Evolutionary conservation across 2,888 invertebrate species (phyloP).

Genomic region (Metalampra italica): DNA sequence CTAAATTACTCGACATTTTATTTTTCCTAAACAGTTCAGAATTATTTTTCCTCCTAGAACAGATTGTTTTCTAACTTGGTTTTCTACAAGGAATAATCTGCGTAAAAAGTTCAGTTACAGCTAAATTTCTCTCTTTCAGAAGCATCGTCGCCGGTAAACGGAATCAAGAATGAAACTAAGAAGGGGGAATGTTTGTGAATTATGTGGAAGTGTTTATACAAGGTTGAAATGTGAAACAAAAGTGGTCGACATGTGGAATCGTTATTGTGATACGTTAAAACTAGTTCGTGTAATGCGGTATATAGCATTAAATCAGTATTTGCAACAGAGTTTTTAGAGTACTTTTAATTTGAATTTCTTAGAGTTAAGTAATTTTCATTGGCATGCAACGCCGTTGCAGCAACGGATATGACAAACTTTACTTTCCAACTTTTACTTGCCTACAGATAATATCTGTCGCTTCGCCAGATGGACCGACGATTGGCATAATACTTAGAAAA

Average conservation of each 20-base stretch:
- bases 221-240: constrained; percentile 2
- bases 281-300: constrained; percentile 11
- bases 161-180: not conserved
- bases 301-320: constrained; percentile 35
- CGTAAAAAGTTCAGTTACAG: too few relatives aligned
- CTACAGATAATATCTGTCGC: too few relatives aligned
- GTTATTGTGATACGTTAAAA: constrained; percentile 10
- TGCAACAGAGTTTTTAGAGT: constrained; percentile 53
- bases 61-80: too few relatives aligned
- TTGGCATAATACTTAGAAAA: too few relatives aligned
- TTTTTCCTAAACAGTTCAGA: too few relatives aligned
- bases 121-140: not conserved
- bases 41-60: too few relatives aligned
- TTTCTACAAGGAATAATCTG: too few relatives aligned
- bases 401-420: too few relatives aligned
- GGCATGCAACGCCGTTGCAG: too few relatives aligned
- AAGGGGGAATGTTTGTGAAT: constrained; percentile 10
- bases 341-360: constrained; percentile 27
- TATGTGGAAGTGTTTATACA: constrained; percentile 1
- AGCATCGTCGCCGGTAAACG: not conserved
- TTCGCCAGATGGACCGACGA: too few relatives aligned
- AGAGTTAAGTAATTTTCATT: not conserved
- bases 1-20: too few relatives aligned
- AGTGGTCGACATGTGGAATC: constrained; percentile 7
- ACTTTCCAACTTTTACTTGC: too few relatives aligned